A percentile compares a stretch with the other conserved stretches of the same genome.
Evolutionary conservation across 2,113 vertebrate species (phyloP).

Genomic region (Cygnus atratus): DNA sequence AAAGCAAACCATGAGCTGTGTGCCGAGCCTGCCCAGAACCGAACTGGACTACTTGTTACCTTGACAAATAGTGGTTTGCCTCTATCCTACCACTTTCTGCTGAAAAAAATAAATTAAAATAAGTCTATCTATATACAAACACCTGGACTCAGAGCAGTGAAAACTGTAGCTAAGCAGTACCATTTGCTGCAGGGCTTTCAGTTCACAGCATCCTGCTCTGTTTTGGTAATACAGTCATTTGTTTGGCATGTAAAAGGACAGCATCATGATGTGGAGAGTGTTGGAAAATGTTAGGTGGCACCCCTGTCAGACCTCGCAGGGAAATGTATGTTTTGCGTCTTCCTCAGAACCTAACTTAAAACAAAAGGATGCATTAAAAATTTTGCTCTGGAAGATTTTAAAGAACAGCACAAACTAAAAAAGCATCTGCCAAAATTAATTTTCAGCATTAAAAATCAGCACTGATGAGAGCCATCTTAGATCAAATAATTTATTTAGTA

Average conservation of each 20-base stretch:
- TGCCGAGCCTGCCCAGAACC: not conserved
- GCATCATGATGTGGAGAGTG: not conserved
- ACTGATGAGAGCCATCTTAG: constrained; percentile 68
- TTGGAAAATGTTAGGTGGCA: not conserved
- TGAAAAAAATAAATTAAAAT: not conserved
- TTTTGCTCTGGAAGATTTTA: constrained; percentile 27
- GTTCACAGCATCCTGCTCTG: not conserved
- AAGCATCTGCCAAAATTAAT: constrained; percentile 27
- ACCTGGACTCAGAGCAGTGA: not conserved
- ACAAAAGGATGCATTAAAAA: not conserved
- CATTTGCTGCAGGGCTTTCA: not conserved
- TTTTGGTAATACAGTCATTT: not conserved
- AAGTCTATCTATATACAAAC: too few species aligned
- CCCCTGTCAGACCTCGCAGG: constrained; percentile 7
- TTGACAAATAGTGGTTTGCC: not conserved
- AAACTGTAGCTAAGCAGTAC: not conserved
- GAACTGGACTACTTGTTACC: not conserved
- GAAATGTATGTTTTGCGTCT: not conserved
- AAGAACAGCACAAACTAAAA: constrained; percentile 52
- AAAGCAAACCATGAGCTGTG: not conserved
- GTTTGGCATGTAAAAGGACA: not conserved
- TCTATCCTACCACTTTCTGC: not conserved
- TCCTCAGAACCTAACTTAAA: constrained; percentile 25
- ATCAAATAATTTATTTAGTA: constrained; percentile 73
- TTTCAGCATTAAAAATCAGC: constrained; percentile 68